Evolutionary conservation across 2,113 vertebrate species (phyloP).

Genomic region (Lipophrys pholis): DNA sequence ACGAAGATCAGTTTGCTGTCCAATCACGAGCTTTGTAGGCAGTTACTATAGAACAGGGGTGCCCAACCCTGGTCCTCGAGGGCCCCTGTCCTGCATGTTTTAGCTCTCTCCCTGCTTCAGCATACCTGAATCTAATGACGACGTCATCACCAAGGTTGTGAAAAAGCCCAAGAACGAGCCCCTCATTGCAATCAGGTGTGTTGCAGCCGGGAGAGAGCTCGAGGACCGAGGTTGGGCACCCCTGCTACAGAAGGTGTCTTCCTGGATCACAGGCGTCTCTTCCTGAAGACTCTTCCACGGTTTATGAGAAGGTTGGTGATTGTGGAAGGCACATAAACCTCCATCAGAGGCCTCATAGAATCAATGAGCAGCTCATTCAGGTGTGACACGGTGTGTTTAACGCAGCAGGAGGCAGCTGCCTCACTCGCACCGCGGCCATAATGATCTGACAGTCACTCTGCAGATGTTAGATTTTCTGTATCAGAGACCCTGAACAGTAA

Average conservation of each 20-base stretch:
- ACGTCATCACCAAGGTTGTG: no score
- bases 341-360: not conserved
- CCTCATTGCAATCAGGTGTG: no score
- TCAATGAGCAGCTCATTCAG: constrained; percentile 25
- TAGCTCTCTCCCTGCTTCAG: no score
- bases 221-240: no score
- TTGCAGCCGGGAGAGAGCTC: no score
- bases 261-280: not conserved
- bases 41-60: no score
- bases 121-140: no score
- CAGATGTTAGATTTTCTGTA: constrained; percentile 12
- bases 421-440: constrained; percentile 6
- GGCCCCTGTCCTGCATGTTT: no score
- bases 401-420: constrained; percentile 23
- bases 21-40: not conserved
- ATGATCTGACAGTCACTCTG: constrained; percentile 10
- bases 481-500: constrained; percentile 9
- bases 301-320: constrained; percentile 13
- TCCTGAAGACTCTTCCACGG: not conserved
- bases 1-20: not conserved
- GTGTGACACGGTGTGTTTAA: constrained; percentile 37
- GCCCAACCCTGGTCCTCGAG: no score
- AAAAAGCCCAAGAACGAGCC: no score
- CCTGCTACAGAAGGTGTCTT: not conserved
- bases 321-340: constrained; percentile 3